Conservation (phyloP, 2,113 vertebrate species). For the Triplophysa siluroides region DNA sequence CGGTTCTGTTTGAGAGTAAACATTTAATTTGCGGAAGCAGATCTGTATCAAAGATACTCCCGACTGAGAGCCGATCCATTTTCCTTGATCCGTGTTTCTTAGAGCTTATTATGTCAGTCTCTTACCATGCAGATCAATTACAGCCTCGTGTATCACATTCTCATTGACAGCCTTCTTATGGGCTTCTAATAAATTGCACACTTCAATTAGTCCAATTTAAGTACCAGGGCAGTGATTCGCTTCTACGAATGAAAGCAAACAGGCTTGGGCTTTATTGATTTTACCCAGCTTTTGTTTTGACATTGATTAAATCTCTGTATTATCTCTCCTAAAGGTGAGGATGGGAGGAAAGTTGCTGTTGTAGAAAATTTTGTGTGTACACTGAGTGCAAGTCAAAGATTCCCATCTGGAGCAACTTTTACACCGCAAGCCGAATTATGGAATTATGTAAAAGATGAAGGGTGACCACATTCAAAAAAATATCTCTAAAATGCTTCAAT, state of each 20-base stretch:
- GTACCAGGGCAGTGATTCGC: conserved; percentile 64
- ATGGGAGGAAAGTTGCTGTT: conserved; percentile 41
- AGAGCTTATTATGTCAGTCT: conserved; percentile 52
- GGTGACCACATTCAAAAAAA: too few relatives aligned
- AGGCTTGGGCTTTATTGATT: conserved; percentile 71
- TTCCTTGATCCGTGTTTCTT: conserved; percentile 43
- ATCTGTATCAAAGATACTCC: conserved; percentile 11
- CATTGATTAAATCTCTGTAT: conserved; percentile 74
- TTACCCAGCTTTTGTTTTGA: conserved; percentile 64
- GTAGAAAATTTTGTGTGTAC: neutral
- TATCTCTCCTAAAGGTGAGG: conserved; percentile 65
- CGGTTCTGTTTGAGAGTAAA: conserved; percentile 23
- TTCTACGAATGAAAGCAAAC: conserved; percentile 67
- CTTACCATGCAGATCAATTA: conserved; percentile 59
- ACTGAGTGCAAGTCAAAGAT: neutral
- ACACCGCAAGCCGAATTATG: too few relatives aligned
- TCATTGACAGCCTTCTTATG: conserved; percentile 63
- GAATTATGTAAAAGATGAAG: too few relatives aligned
- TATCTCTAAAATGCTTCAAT: too few relatives aligned
- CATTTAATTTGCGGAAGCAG: neutral
- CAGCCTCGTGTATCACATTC: conserved; percentile 60
- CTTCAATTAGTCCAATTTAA: conserved; percentile 76
- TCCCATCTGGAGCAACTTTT: too few relatives aligned
- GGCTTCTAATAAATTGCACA: conserved; percentile 64
- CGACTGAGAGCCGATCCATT: conserved; percentile 8